These are phyloP conservation scores for Paracyprichromis sp. DNA, from an alignment of 2,113 vertebrate species.

Conservation along the genomic window DNA sequence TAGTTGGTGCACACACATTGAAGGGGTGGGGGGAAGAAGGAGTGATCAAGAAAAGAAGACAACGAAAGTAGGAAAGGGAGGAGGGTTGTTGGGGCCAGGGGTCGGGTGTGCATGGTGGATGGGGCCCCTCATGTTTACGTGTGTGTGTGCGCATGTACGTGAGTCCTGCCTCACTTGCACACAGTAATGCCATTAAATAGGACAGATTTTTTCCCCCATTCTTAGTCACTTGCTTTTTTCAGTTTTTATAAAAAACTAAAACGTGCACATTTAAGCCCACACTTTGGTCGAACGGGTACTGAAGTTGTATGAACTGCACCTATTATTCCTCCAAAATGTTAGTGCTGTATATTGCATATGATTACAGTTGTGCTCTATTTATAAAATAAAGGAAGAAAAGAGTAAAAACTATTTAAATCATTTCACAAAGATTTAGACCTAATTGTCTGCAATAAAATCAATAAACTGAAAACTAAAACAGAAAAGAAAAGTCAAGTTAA, in stretches of 20 bases:
- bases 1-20: neutral
- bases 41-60: neutral
- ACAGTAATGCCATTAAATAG: neutral
- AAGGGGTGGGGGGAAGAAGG: neutral
- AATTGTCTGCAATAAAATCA: neutral
- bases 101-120: neutral
- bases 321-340: neutral
- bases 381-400: neutral
- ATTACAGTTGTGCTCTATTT: neutral
- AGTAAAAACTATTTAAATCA: neutral
- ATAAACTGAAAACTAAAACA: neutral
- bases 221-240: neutral
- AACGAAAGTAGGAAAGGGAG: neutral
- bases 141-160: accelerated
- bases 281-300: neutral
- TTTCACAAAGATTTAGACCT: neutral
- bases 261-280: neutral
- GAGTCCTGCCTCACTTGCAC: neutral
- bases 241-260: neutral
- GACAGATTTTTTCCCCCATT: neutral
- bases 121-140: conserved; percentile 13
- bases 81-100: conserved; percentile 23
- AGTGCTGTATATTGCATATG: neutral
- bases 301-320: neutral
- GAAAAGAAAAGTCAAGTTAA: neutral